phyloP scores from a whole-genome alignment of 2,113 vertebrate species.

The Neoarius graeffei region DNA sequence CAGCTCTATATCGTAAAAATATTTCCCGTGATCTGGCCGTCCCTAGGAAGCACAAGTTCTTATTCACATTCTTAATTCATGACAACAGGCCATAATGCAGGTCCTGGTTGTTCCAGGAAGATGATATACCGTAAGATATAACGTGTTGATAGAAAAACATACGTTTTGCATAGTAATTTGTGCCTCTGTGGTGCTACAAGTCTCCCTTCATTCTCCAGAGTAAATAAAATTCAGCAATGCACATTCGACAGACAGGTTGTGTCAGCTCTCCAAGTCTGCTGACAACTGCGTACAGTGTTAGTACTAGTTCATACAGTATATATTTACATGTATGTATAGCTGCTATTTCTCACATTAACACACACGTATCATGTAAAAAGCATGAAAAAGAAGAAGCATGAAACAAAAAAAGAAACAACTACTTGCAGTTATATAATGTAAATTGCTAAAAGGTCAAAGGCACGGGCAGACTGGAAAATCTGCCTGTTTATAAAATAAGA shows the following conservation, averaged over 20 bases:
- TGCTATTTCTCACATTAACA: constrained; percentile 50
- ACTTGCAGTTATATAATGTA: constrained; percentile 26
- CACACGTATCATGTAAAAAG: constrained; percentile 28
- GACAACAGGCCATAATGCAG: background rate
- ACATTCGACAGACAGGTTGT: constrained; percentile 71
- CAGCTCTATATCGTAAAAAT: background rate
- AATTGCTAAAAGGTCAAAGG: constrained; percentile 7
- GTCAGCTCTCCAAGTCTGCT: constrained; percentile 41
- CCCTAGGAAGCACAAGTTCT: constrained; percentile 11
- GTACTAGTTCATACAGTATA: constrained; percentile 52
- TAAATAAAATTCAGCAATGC: constrained; percentile 63
- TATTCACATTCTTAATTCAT: background rate
- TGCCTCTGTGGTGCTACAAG: constrained; percentile 9
- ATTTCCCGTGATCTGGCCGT: background rate
- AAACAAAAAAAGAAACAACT: constrained; percentile 27
- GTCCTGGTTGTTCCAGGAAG: background rate
- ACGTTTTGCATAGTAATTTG: constrained; percentile 37
- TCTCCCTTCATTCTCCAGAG: constrained; percentile 2
- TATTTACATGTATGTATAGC: background rate
- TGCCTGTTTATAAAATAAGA: background rate
- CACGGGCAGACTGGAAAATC: background rate
- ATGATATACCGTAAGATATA: background rate
- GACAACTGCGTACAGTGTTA: constrained; percentile 66
- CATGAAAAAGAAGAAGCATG: constrained; percentile 33
- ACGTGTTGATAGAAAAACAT: background rate